Evolutionary conservation across 2,888 invertebrate species (phyloP).

Genomic region (Trimorus sp.): DNA sequence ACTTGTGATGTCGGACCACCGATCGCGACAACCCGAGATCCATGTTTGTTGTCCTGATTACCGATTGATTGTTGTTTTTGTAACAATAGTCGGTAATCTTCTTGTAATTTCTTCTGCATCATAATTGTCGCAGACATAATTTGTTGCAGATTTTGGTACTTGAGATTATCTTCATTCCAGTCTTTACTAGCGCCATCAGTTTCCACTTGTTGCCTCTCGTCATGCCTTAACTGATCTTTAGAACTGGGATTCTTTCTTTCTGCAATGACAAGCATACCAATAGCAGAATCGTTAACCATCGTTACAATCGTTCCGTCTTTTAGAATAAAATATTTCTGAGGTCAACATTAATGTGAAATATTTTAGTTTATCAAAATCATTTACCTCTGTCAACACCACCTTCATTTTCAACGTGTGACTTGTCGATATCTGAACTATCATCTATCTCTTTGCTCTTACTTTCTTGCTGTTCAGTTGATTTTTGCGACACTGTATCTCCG

Average conservation of each 20-base stretch:
- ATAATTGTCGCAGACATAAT: constrained; percentile 1
- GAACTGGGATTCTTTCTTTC: background rate
- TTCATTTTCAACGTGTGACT: background rate
- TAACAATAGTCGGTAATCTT: background rate
- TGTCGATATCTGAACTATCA: background rate
- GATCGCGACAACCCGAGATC: too few relatives aligned
- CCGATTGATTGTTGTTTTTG: background rate
- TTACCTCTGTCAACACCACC: background rate
- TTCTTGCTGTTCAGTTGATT: background rate
- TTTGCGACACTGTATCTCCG: background rate
- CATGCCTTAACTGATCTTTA: background rate
- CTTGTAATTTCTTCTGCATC: constrained; percentile 1
- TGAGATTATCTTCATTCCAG: background rate
- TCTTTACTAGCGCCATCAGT: background rate
- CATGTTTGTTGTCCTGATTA: background rate
- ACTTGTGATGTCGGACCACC: too few relatives aligned
- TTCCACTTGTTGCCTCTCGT: background rate
- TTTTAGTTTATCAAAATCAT: background rate
- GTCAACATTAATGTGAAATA: constrained; percentile 1
- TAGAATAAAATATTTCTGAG: constrained; percentile 1
- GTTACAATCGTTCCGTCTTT: background rate
- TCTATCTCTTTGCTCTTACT: background rate
- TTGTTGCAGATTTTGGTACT: background rate
- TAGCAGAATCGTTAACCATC: constrained; percentile 5
- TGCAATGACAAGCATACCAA: background rate